Base-by-base conservation (phyloP, 1,140 invertebrate species). In the Bombyx mandarina region DNA sequence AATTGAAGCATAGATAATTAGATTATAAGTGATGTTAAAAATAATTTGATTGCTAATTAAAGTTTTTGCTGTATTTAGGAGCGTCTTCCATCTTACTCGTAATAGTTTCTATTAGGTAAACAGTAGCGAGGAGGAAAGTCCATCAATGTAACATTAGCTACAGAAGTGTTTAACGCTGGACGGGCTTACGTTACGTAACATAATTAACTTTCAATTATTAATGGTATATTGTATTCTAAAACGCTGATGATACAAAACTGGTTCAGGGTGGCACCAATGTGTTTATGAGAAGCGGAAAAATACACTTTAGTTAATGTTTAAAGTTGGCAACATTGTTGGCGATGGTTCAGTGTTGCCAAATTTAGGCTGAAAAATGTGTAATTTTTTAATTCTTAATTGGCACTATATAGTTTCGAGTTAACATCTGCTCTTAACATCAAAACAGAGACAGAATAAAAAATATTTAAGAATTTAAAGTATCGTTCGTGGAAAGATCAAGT, bases 21-120 rank as follows among this genome's bases (percentile, higher is more conserved):
- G 79, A 60, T 63, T 58, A 59, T 84, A 84, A 86, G 79, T 82
- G 78, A 86, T 84, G 82, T 81, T 79, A 77, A 73, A 62, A 71
- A 75, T 76, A 79, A 77, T 77, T 76, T 74, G 66, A 82, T 66
- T 74, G 74, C 78, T 83, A 79, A 63, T 74, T 48, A 42, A 49
- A 64, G 73, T 80, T 77, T 80, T 79, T 83, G 83, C 81, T 86
- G 81, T 86, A 83, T 82, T 83, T 83, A 83, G 79, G 75, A 77
- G 81, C 83, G 83, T 84, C 83, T 84, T 86, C 81, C 81, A 84
- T 81, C 79, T 82, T 79, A 82, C 69, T 84, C 71, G 68, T 78
- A 79, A 82, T 76, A 72, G 72, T 81, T 83, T 73, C 71, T 73
- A 62, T 77, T 81, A 79, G 70, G 68, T 71, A 51, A 50, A 51